Conservation (phyloP, 2,113 vertebrate species). For the Sphyrna mokarran region DNA sequence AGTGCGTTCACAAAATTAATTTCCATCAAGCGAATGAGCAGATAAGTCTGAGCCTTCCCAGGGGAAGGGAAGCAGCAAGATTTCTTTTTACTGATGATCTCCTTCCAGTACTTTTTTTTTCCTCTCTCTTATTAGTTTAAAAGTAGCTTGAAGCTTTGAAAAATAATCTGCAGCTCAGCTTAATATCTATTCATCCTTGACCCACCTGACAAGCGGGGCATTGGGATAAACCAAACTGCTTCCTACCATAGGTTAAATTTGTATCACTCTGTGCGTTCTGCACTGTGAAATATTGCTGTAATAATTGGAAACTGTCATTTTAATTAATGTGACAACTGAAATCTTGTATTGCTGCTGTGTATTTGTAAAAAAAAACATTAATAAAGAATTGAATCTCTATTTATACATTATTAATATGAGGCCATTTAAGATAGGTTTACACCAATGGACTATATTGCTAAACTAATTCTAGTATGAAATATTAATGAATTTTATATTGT, state of each 20-base stretch:
- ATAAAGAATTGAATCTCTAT: neutral
- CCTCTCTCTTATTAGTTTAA: neutral
- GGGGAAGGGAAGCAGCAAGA: neutral
- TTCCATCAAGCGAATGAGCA: neutral
- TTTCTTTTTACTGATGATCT: neutral
- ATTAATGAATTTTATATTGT: slow-evolving; percentile 23
- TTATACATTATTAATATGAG: slow-evolving; percentile 21
- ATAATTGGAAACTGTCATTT: slow-evolving; percentile 28
- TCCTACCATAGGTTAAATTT: neutral
- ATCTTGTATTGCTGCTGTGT: neutral
- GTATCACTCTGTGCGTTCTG: neutral
- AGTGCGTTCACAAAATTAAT: neutral
- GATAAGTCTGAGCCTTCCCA: neutral
- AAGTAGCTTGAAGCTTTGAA: slow-evolving; percentile 13
- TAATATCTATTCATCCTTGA: slow-evolving; percentile 13
- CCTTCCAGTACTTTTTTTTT: neutral
- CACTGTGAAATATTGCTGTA: neutral
- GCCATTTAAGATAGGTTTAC: slow-evolving; percentile 20
- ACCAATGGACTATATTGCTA: neutral
- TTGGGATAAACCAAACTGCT: neutral
- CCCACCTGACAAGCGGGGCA: neutral
- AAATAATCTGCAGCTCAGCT: slow-evolving; percentile 21
- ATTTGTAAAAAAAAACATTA: slow-evolving; percentile 6
- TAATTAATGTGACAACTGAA: neutral
- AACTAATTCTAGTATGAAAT: slow-evolving; percentile 8